These are phyloP conservation scores for Isurus oxyrinchus DNA, from an alignment of 2,113 vertebrate genomes.

Conservation along the genomic window DNA sequence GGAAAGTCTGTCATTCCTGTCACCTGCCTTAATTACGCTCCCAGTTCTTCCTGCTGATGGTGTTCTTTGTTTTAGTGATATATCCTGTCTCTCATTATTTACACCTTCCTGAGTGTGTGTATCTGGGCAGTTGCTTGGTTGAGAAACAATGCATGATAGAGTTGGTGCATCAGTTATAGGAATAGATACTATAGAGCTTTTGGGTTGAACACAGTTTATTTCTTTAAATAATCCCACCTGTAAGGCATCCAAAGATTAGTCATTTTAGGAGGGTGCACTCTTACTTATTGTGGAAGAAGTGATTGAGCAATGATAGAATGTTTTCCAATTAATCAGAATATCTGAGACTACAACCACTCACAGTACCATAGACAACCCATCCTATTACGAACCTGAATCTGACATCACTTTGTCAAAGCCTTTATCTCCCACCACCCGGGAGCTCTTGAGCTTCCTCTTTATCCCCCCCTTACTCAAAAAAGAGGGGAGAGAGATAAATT, in stretches of 20 bases:
- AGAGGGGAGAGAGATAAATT: background rate
- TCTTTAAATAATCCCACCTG: background rate
- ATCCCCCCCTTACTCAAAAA: background rate
- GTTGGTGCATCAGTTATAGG: background rate
- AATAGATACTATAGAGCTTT: background rate
- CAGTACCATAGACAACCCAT: background rate
- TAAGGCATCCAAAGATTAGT: background rate
- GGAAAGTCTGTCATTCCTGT: background rate
- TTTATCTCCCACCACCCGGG: background rate
- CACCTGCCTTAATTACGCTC: background rate
- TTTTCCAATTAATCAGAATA: background rate
- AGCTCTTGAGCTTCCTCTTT: background rate
- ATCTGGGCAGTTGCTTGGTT: background rate
- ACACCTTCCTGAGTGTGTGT: background rate
- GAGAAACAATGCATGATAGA: background rate
- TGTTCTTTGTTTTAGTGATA: background rate
- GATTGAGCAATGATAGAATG: background rate
- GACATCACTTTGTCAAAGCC: background rate
- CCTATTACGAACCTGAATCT: background rate
- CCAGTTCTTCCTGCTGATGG: background rate
- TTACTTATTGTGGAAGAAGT: background rate
- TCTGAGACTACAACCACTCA: background rate
- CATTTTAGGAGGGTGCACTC: background rate
- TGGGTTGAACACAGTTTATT: background rate
- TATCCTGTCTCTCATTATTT: background rate